Evolutionary conservation across 2,113 vertebrate species (phyloP).

Genomic region (Emydocephalus ijimae): DNA sequence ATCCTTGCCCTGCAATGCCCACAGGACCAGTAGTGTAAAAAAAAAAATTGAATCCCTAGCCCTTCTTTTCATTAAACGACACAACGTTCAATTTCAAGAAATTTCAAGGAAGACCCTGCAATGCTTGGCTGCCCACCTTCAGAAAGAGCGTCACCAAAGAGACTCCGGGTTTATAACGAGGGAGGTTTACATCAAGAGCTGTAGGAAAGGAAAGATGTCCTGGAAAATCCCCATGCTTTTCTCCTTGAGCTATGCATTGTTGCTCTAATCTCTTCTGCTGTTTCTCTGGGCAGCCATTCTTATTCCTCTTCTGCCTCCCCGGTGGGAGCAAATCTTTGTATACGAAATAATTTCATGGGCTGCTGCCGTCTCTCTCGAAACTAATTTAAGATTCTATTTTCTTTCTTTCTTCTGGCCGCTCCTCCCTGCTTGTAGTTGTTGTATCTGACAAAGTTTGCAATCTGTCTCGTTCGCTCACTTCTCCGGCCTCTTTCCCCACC

Average conservation of each 20-base stretch:
- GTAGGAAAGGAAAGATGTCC: slow-evolving; percentile 8
- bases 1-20: too few species aligned
- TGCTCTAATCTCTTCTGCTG: slow-evolving; percentile 28
- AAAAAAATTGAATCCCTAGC: too few species aligned
- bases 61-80: too few species aligned
- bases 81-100: too few species aligned
- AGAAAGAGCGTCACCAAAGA: not conserved
- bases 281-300: slow-evolving; percentile 59
- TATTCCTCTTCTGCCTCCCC: slow-evolving; percentile 59
- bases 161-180: not conserved
- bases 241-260: slow-evolving; percentile 23
- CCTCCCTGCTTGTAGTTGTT: slow-evolving; percentile 16
- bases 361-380: slow-evolving; percentile 79
- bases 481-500: not conserved
- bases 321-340: slow-evolving; percentile 70
- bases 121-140: not conserved
- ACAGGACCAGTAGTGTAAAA: too few species aligned
- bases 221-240: not conserved
- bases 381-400: slow-evolving; percentile 70
- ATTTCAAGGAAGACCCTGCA: too few species aligned
- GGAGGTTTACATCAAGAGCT: not conserved
- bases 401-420: slow-evolving; percentile 33
- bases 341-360: slow-evolving; percentile 87
- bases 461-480: slow-evolving; percentile 8
- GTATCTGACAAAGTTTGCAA: slow-evolving; percentile 56